These are phyloP conservation scores for Protobothrops mucrosquamatus DNA, from an alignment of 2,113 vertebrate species.

Conservation along the genomic window DNA sequence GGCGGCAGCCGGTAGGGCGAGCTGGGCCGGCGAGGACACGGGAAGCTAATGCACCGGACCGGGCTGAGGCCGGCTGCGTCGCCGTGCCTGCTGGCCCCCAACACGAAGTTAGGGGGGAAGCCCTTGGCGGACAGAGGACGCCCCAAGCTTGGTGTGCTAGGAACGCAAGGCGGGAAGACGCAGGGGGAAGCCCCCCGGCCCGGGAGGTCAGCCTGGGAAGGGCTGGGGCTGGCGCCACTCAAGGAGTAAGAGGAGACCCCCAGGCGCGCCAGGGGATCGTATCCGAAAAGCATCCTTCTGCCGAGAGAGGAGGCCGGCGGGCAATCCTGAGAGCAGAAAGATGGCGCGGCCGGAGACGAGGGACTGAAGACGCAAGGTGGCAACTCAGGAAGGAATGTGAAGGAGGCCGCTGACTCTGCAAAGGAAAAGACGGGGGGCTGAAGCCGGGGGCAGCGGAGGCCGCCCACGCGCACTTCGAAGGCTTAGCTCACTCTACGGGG, in stretches of 20 bases:
- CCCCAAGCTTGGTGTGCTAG: neutral
- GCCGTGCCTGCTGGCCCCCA: neutral
- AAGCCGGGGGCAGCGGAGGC: conserved; percentile 3
- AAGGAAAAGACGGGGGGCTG: conserved; percentile 18
- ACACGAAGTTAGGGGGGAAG: neutral
- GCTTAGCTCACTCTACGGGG: neutral
- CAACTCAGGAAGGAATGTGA: conserved; percentile 5
- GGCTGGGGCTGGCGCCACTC: neutral
- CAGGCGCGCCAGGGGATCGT: neutral
- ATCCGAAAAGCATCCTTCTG: conserved; percentile 8
- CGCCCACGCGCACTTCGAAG: neutral
- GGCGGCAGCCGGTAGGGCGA: neutral
- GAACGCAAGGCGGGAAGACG: conserved; percentile 1
- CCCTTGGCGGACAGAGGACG: neutral
- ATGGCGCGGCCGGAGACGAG: neutral
- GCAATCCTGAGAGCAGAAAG: neutral
- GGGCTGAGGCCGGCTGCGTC: neutral
- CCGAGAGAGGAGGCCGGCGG: neutral
- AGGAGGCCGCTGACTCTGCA: conserved; percentile 9
- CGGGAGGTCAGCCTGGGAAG: conserved; percentile 30
- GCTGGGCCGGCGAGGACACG: neutral
- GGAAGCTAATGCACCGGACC: neutral
- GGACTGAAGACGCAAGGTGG: neutral
- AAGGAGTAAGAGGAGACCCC: neutral
- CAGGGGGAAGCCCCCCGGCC: conserved; percentile 27